Base-by-base conservation (phyloP, 2,797 vertebrate species). In the Epinephelus malabaricus region DNA sequence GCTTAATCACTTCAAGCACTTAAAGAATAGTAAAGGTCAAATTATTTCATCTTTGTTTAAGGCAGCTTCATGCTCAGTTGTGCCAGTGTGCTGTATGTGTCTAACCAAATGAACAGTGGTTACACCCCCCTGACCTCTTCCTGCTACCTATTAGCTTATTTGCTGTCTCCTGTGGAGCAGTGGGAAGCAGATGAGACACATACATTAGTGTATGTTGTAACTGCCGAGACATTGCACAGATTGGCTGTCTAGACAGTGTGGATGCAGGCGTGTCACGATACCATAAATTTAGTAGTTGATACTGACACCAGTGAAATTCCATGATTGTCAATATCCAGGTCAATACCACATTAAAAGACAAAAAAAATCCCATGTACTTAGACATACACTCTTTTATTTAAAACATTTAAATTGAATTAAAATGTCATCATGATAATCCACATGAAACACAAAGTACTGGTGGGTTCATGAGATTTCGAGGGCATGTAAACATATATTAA, bases 201-300 rank as follows among this genome's bases (percentile, higher is more conserved):
- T 23, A 65, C 49, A 46, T 21, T 30, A 61, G 15, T 59, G 27
- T 59, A 66, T 70, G 75, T 38, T 58, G 55, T 76, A 64, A 75
- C 81, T 83, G 65, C 51, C 8, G 43, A 65, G 8, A 64, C 58
- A 66, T 21, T 43, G 67, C 1, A 21, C 47, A 78, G 75, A 87
- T 81, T 63, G 80, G n/a, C 54, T 14, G 47, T 86, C 83, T 73
- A 53, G 73, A 66, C 76, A 34, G 64, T 66, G 12, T 53, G 46
- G 30, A 70, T 34, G 34, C 34, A 34, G 34, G 34, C 7, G 7
- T 34, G 34, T 34, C 34, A 34, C 1, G 34, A 34, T 34, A 8
- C 34, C 5, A 34, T 34, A 2, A 34, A 34, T 8, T 7, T 34
- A 34, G 7, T 34, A 34, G 34, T 34, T 8, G 34, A 7, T 34